Base-by-base conservation (phyloP, 2,113 vertebrate genomes). In the Choloepus hoffmanni region DNA sequence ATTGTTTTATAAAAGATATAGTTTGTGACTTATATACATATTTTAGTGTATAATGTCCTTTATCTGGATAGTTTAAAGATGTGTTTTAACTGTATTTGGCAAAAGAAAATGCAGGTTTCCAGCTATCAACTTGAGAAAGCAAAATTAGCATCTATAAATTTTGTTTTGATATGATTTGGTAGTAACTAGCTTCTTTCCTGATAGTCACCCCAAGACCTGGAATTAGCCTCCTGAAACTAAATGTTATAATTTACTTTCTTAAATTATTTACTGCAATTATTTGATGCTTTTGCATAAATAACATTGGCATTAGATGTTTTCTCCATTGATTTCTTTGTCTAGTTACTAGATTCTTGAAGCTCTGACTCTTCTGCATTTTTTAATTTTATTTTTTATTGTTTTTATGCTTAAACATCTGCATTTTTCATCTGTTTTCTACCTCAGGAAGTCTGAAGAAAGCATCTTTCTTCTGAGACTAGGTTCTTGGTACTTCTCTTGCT, bases 11-110 rank as follows among this genome's bases (percentile, higher is more conserved):
- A 81, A 81, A 91, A 72, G 12, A 68, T 0, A 36, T 68, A 87
- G 4, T 10, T 76, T 96, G 26, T 48, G 13, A 65, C 85, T 92
- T 85, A 70, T 86, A 60, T 14, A 58, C 24, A 62, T 53, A 78
- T 89, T 76, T 97, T 26, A 84, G 62, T 89, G 19, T 90, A 45
- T 60, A 85, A 60, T 91, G 40, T 68, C 92, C n/a, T 74, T 90
- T 91, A 65, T 94, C 62, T 94, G 40, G 33, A 65, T 12, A 83
- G 53, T 76, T 82, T 95, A 96, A 92, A 90, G n/a, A 60, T 95
- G 28, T 91, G 2, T 89, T 85, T 92, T 94, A 95, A 95, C 5
- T 79, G 4, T 73, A 3, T 85, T 79, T 70, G 12, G 36, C 12
- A 50, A 70, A 87, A 84, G 7, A 70, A 55, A 82, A 12, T 90